Base-by-base conservation (phyloP, 2,113 vertebrate species). In the Ceratotherium simum region DNA sequence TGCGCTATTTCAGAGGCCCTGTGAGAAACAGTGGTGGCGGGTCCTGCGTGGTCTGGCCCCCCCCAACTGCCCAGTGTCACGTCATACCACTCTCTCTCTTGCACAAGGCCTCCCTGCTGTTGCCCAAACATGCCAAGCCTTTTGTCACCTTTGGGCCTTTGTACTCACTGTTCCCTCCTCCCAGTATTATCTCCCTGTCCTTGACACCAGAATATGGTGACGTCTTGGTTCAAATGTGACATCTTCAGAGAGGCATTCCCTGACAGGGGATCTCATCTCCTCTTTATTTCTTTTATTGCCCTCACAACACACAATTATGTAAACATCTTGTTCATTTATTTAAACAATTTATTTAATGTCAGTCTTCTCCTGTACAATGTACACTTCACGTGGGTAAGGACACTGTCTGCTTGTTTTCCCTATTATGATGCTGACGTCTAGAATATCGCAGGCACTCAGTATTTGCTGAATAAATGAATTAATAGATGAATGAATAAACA, bases 331-430 rank as follows among this genome's bases (percentile, higher is more conserved):
- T 42, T 86, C 58, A 70, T 76, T 81, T 89, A 64, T 56, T 90
- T 56, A 93, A 94, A 83, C 17, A 82, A 69, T 82, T 91, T 87
- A 69, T 82, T 91, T 42, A 84, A 58, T 48, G 16, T 64, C 82
- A 60, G 0, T 60, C 62, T 88, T 83, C 12, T 4, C 21, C 69
- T 25, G 10, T 33, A 87, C 33, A 36, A 73, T 9, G 60, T 65
- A 46, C 58, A 78, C 54, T 79, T 93, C 64, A 86, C 33, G 75
- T 80, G 23, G 90, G 54, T 33, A 76, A 25, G 36, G 36, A 16
- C 79, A 58, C 56, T 85, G 29, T 56, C 56, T 62, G 20, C 62
- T 81, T 78, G 9, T 58, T 60, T 73, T 76, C 39, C 29, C 72
- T 60, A 29, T 75, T 65, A 25, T 12, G 58, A 64, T 58, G 56